Base-by-base conservation (phyloP, 1,140 invertebrate genomes). In the Saccostrea glomerata region DNA sequence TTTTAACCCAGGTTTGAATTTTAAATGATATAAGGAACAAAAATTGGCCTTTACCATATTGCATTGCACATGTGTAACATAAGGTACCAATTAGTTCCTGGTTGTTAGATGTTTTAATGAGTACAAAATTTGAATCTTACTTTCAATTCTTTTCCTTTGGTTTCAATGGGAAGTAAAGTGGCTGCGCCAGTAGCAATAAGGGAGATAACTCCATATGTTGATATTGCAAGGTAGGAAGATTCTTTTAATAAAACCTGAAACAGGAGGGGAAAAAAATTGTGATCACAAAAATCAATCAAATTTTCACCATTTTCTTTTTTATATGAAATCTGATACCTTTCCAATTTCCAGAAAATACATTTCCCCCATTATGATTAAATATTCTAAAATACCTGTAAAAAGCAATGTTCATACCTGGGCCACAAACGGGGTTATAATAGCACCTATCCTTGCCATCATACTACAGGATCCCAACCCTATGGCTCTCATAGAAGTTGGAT, bases 351-450 rank as follows among this genome's bases (percentile, higher is more conserved):
- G 7, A 7, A 47, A 47, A 82, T 25, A 40, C 23, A 17, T 12
- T 54, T 56, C 6, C 23, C 17, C 23, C 9, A 0, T 15, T 82
- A 13, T 23, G 17, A 58, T n/a, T 40, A 82, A 15, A 83, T 20
- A 11, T 25, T 25, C 2, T 12, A 25, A 85, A 88, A 47, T 47
- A 47, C 9, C 30, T 36, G 30, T 36, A 36, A 47, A 20, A 55
- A 23, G 0, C n/a, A 70, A 56, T 30, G 9, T 7, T 47, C 90
- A 91, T 95, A 98, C 98, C 96, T 98, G 98, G 25, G 98, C 98
- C 58, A 99, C 97, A 94, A 98, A 98, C 1, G 98, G 98, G 2
- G 98, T 98, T 3, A 98, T 94, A 96, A 98, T 98, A 25, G 98
- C 98, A 60, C 98, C 98, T 47, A 99, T 96, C 87, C 98, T 95